Base-by-base conservation (phyloP, 2,888 invertebrate species). In the Lithophane socia region DNA sequence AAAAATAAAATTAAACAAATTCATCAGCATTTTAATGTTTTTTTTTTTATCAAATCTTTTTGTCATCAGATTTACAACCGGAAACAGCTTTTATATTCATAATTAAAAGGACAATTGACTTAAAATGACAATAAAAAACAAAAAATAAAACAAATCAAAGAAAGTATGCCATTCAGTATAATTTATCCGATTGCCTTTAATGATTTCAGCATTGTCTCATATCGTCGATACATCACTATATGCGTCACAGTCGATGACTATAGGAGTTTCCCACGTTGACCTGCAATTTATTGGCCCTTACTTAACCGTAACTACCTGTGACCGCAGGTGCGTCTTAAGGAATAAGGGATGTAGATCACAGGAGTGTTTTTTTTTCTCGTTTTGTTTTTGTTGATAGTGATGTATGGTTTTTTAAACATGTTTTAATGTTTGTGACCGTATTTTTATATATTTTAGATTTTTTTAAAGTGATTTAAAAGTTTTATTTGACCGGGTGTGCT, bases 211-310 rank as follows among this genome's bases (percentile, higher is more conserved):
- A 82, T 87, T 87, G 88, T 87, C 66, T 85, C 54, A 78, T 79
- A 85, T 77, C 67, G 67, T 76, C 85, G 82, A 89, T 91, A 86
- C 86, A 83, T 87, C 83, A 88, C 86, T 83, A 86, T 85, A 89
- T 88, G 88, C 93, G 95, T 95, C 94, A 96, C 95, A 93, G 90
- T 93, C 82, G 88, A 86, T 94, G 93, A 85, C 87, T 94, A 92
- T 90, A 90, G 87, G 85, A 82, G 89, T 96, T 52, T 96, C 96
- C 96, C 96, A 96, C 96, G 95, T 90, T 96, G 96, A 96, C 96
- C 96, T 94, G 96, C 94, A 94, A 96, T 96, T 96, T 95, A 96
- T 96, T 93, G 93, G 94, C 92, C 94, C 94, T 91, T 86, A 87
- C 93, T 94, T 93, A 91, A 92, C 89, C 90, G 92, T 92, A 92